phyloP scores from a whole-genome alignment of 1,140 invertebrate species.

The Adoxophyes honmai region DNA sequence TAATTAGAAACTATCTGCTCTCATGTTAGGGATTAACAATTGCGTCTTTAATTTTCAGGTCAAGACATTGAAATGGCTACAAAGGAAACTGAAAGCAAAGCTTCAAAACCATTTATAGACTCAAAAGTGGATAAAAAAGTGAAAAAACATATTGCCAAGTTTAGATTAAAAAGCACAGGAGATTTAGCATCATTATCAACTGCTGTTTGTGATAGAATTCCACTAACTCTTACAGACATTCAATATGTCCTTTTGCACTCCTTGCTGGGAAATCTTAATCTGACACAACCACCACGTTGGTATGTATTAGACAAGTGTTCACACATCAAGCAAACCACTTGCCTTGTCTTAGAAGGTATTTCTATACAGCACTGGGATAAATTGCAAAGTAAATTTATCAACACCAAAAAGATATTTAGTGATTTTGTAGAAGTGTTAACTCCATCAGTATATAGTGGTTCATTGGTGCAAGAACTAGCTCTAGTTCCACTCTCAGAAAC shows the following conservation, averaged over 20 bases:
- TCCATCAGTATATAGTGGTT: slow-evolving; percentile 83
- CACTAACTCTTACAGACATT: slow-evolving; percentile 88
- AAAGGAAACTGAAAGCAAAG: background rate
- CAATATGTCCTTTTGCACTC: slow-evolving; percentile 90
- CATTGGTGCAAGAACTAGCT: slow-evolving; percentile 86
- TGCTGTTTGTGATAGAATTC: slow-evolving; percentile 79
- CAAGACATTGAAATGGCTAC: background rate
- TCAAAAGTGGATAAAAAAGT: slow-evolving; percentile 77
- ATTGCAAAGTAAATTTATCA: slow-evolving; percentile 80
- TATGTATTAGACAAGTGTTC: slow-evolving; percentile 86
- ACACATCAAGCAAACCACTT: slow-evolving; percentile 82
- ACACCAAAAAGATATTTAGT: slow-evolving; percentile 79
- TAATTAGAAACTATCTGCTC: slow-evolving; percentile 27
- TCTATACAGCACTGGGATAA: slow-evolving; percentile 84
- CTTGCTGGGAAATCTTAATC: slow-evolving; percentile 83
- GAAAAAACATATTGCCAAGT: slow-evolving; percentile 78
- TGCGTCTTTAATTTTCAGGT: background rate
- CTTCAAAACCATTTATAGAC: slow-evolving; percentile 46
- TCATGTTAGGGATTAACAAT: background rate
- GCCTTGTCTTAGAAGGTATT: slow-evolving; percentile 88
- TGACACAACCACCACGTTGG: slow-evolving; percentile 85
- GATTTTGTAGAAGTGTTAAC: slow-evolving; percentile 85
- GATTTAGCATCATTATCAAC: slow-evolving; percentile 78
- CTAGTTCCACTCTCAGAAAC: slow-evolving; percentile 84
- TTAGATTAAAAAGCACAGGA: slow-evolving; percentile 80